Base-by-base conservation (phyloP, 2,797 vertebrate species). In the Acipenser ruthenus region DNA sequence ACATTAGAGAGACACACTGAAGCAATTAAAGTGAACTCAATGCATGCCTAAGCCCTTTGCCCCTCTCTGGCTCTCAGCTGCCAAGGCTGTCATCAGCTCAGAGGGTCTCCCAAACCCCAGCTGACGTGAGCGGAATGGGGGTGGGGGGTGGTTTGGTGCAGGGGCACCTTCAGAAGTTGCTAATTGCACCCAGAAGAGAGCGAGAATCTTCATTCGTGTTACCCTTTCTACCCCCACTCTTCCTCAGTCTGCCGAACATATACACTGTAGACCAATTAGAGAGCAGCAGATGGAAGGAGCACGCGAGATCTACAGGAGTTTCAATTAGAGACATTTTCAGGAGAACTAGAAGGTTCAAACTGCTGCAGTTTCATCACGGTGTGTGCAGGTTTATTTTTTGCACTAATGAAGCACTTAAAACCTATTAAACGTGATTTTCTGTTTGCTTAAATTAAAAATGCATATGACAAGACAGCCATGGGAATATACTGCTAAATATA, bases 221-320 rank as follows among this genome's bases (percentile, higher is more conserved):
- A 10, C 12, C 10, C 9, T 15, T 15, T 2, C 8, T 47, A 49
- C 50, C 49, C 55, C 23, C 51, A 5, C 47, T 49, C 65, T n/a
- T n/a, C 10, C 61, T 6, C 37, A 13, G 62, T 48, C 66, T 15
- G 51, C 50, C 65, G 51, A 0, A 0, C 8, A 18, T 69, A 71
- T 4, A 71, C 65, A 71, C 51, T 1, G 2, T 63, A 68, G 50
- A 71, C 50, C 58, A 75, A 72, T 66, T 73, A 70, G 49, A 73
- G 62, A 0, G 62, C 62, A 70, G 75, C 70, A 73, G 64, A 74
- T 10, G 62, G 64, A 65, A 15, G 48, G 51, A 55, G 50, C 11
- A 15, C 15, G 53, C 23, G 37, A 13, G 49, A 48, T 49, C 65
- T 11, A 49, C 55, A 12, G 9, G 10, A 63, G 51, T 63, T 68